A percentile compares a stretch with the other conserved stretches of the same genome.
Conservation (phyloP, 2,797 vertebrate species). For the Serranus cabrilla region DNA sequence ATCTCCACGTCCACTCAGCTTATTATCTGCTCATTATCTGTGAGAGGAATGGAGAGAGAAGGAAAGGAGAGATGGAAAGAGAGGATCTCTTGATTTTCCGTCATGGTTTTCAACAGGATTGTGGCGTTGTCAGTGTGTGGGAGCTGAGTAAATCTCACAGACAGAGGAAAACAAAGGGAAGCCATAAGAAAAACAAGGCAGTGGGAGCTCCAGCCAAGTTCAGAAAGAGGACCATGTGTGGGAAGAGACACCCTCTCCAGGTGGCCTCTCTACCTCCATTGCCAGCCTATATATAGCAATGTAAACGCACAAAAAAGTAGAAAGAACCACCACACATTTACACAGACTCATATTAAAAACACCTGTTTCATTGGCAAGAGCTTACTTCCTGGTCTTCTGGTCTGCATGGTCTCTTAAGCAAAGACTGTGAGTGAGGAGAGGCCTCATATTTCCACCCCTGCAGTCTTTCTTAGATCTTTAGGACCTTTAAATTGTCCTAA, state of each 20-base stretch:
- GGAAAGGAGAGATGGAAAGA: not conserved
- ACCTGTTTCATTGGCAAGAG: conserved; percentile 1
- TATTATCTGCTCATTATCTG: conserved; percentile 53
- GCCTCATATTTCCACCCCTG: too few relatives aligned
- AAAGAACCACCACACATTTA: conserved; percentile 2
- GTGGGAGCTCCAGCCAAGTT: conserved; percentile 61
- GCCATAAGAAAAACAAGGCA: conserved; percentile 68
- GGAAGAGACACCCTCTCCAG: conserved; percentile 76
- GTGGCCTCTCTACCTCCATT: conserved; percentile 54
- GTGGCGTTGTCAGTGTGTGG: conserved; percentile 61
- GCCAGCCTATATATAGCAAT: conserved; percentile 39
- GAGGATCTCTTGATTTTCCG: conserved; percentile 40
- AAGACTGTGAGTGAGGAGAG: too few relatives aligned
- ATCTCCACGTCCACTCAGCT: conserved; percentile 53
- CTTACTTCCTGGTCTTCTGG: not conserved
- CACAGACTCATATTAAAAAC: not conserved
- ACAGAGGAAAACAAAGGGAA: conserved; percentile 67
- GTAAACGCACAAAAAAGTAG: conserved; percentile 27
- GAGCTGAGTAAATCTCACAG: conserved; percentile 66
- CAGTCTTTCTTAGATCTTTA: too few relatives aligned
- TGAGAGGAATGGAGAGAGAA: conserved; percentile 16
- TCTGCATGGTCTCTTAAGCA: not conserved
- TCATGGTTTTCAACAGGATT: conserved; percentile 58
- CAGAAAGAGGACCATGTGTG: conserved; percentile 67
- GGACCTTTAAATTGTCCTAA: too few relatives aligned